Evolutionary conservation across 1,140 invertebrate genomes (phyloP).

Genomic region (Portunus trituberculatus): DNA sequence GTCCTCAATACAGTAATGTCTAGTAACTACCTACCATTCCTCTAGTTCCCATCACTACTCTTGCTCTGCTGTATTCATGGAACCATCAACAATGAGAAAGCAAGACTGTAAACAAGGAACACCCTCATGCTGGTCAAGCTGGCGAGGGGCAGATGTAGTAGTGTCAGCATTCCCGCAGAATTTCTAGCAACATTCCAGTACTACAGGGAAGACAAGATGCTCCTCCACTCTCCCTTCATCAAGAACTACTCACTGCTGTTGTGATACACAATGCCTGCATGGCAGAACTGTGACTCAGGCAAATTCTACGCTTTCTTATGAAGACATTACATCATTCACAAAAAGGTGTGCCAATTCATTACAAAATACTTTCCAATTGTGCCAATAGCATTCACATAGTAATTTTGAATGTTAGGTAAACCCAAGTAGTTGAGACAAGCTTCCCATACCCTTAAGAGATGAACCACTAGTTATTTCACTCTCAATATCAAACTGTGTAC

Average conservation of each 20-base stretch:
- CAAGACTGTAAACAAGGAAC: slow-evolving; percentile 26
- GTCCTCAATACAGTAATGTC: neutral
- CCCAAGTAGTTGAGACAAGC: neutral
- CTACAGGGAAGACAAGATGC: slow-evolving; percentile 52
- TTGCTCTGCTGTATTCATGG: slow-evolving; percentile 35
- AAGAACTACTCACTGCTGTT: slow-evolving; percentile 17
- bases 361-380: neutral
- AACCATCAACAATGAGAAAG: slow-evolving; percentile 37
- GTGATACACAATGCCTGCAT: neutral
- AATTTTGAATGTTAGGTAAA: neutral
- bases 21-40: neutral
- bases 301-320: neutral
- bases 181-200: neutral
- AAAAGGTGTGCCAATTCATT: neutral
- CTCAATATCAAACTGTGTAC: too few relatives aligned
- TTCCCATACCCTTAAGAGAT: neutral
- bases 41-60: neutral
- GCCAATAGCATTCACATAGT: neutral
- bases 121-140: neutral
- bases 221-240: slow-evolving; percentile 58
- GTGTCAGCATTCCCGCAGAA: neutral
- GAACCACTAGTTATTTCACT: too few relatives aligned
- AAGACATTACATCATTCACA: neutral
- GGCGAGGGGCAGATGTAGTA: neutral
- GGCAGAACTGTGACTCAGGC: neutral